A percentile compares a stretch with the other conserved stretches of the same genome.
Evolutionary conservation across 2,888 invertebrate genomes (phyloP).

Genomic region (Cistogaster globosa): DNA sequence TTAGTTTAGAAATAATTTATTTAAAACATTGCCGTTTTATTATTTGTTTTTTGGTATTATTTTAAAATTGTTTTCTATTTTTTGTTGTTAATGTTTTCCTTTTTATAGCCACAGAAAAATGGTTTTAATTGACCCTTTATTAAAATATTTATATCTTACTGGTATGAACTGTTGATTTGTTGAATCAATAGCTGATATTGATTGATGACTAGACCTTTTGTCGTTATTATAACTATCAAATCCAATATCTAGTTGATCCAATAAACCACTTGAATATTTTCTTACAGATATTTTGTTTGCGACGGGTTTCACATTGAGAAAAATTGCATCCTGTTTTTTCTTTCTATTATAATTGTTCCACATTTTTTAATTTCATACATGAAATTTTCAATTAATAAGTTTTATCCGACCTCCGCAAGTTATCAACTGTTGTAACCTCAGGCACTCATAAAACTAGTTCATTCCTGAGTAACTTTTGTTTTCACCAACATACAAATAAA

Average conservation of each 20-base stretch:
- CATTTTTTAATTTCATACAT: slow-evolving; percentile 71
- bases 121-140: not conserved
- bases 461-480: not conserved
- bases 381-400: not conserved
- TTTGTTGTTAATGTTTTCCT: not conserved
- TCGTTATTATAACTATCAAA: slow-evolving; percentile 68
- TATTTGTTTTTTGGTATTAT: too few species aligned
- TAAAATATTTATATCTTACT: slow-evolving; percentile 65
- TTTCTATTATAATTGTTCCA: slow-evolving; percentile 77
- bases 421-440: not conserved
- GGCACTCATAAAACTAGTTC: not conserved
- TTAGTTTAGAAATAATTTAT: too few species aligned
- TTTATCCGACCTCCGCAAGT: not conserved
- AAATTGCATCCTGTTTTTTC: slow-evolving; percentile 79
- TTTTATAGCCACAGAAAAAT: too few species aligned
- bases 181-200: slow-evolving; percentile 76
- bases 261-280: slow-evolving; percentile 79
- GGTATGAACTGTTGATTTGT: slow-evolving; percentile 77
- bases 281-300: slow-evolving; percentile 76
- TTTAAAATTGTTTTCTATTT: not conserved
- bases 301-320: slow-evolving; percentile 81
- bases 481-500: not conserved
- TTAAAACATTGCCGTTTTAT: too few species aligned
- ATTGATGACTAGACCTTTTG: slow-evolving; percentile 75
- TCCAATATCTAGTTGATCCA: slow-evolving; percentile 77